These are phyloP conservation scores for Pangasianodon hypophthalmus DNA, from an alignment of 2,113 vertebrate genomes.

Conservation along the genomic window DNA sequence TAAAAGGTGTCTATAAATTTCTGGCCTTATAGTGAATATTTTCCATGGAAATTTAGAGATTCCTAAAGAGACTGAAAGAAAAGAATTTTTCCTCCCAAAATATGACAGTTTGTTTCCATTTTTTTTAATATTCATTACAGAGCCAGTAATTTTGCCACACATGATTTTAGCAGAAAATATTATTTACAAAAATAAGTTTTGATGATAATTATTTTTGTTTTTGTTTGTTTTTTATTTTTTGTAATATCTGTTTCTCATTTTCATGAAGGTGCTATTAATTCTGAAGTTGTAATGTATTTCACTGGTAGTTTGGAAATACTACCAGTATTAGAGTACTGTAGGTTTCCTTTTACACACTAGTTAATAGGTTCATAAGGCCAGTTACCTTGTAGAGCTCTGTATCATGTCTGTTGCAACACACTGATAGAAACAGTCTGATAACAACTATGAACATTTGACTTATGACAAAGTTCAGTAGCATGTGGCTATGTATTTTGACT, in stretches of 20 bases:
- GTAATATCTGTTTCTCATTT: background rate
- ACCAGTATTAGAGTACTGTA: background rate
- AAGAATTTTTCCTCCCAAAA: background rate
- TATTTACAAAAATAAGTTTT: background rate
- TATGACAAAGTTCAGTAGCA: slow-evolving; percentile 13
- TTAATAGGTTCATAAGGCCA: background rate
- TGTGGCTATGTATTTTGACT: background rate
- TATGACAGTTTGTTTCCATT: background rate
- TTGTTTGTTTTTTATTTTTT: background rate
- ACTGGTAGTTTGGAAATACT: background rate
- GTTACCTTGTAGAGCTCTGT: background rate
- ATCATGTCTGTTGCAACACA: slow-evolving; percentile 4
- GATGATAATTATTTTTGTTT: background rate
- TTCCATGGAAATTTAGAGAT: background rate
- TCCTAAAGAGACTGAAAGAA: background rate
- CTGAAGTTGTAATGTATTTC: background rate
- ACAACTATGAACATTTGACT: background rate
- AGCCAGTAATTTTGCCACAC: background rate
- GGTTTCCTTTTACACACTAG: background rate
- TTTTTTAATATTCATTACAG: background rate
- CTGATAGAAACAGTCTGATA: slow-evolving; percentile 3
- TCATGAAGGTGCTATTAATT: background rate
- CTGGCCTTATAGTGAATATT: background rate
- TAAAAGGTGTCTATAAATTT: no score
- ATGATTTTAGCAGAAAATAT: background rate